Evolutionary conservation across 53 echinoderm and acorn worm species (phyloP), one percentile per base, ranked within the genome.

Genomic region (Echinometra lucunter): DNA sequence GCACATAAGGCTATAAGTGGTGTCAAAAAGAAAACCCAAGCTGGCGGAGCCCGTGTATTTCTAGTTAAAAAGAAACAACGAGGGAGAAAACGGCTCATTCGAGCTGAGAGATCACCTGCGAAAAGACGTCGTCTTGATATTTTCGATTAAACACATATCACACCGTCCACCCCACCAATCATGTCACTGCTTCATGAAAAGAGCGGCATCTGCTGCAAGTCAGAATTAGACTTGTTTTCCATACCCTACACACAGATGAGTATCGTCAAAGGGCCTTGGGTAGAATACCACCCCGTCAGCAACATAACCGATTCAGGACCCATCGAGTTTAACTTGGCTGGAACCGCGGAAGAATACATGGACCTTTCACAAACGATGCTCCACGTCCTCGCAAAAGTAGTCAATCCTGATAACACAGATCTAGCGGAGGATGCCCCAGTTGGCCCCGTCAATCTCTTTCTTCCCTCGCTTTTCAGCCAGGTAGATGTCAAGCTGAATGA

Each of bases 401-500:
- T 91, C 9, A 88, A 66, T 18, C 44, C 30, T 2, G 88, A 95
- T 40, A 53, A 88, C 21, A 66, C 88, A 0, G 56, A 93, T 66
- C 45, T 96, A 5, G 30, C 82, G 2, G 94, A 42, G 1, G 95
- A 63, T 44, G 95, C 91, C 49, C 91, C 32, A 21, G 96, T 96
- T 21, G 96, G 69, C 10, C 95, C 96, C 23, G 63, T 94, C 34
- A 96, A 97, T 40, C 89, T 47, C 37, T 96, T 37, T 95, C 94
- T 2, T 95, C 96, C n/a, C n/a, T n/a, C n/a, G n/a, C n/a, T n/a
- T n/a, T n/a, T n/a, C n/a, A n/a, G n/a, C n/a, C n/a, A n/a, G 32
- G 88, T 96, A 96, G 63, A 63, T 95, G 78, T 89, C 28, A 72
- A 83, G 13, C 38, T 95, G 92, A 97, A 97, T 89, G 97, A 96